A percentile compares a stretch with the other conserved stretches of the same genome.
Evolutionary conservation across 2,888 invertebrate species (phyloP).

Genomic region (Neoscelio sp.): DNA sequence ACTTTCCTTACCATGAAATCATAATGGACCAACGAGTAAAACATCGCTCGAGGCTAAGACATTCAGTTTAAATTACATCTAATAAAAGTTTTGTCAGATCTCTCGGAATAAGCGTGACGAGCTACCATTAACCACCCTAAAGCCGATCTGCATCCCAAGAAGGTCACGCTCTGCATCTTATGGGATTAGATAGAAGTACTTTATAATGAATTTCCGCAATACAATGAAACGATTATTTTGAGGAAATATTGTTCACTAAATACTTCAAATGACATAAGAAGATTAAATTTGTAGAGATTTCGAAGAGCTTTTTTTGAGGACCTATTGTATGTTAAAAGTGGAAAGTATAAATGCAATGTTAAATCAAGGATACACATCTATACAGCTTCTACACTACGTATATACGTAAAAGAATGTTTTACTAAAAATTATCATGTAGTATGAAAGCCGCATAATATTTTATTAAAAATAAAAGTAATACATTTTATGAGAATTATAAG

Average conservation of each 20-base stretch:
- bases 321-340: constrained; percentile 4
- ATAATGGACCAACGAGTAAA: constrained; percentile 2
- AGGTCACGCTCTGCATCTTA: constrained; percentile 36
- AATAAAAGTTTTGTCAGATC: constrained; percentile 28
- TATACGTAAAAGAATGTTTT: no score
- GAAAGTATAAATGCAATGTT: not conserved
- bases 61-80: constrained; percentile 28
- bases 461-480: no score
- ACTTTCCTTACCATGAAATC: not conserved
- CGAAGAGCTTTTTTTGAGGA: constrained; percentile 24
- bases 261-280: constrained; percentile 29
- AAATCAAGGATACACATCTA: constrained; percentile 11
- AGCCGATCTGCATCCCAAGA: constrained; percentile 29
- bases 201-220: constrained; percentile 37
- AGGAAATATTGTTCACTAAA: constrained; percentile 33
- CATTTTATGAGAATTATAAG: no score
- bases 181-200: constrained; percentile 24
- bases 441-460: no score
- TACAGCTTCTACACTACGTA: no score
- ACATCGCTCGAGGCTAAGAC: not conserved
- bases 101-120: constrained; percentile 28
- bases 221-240: constrained; percentile 7
- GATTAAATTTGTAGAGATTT: constrained; percentile 37
- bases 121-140: constrained; percentile 24
- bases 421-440: no score